Evolutionary conservation across 2,797 vertebrate species (phyloP).

Genomic region (Silurus lanzhouensis): DNA sequence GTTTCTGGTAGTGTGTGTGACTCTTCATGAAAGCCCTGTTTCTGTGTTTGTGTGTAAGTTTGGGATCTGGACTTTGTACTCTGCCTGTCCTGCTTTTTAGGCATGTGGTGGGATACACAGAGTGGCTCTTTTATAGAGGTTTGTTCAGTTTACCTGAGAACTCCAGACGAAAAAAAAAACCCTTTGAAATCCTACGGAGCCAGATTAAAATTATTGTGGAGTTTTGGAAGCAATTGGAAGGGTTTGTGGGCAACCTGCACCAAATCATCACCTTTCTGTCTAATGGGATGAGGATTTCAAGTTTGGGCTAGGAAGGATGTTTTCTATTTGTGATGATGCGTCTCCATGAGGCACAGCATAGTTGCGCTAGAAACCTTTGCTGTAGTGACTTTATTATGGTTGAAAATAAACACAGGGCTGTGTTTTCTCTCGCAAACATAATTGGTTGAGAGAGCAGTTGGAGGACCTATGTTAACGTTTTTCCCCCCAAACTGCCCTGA

Average conservation of each 20-base stretch:
- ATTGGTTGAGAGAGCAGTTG: constrained; percentile 46
- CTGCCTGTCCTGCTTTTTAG: constrained; percentile 1
- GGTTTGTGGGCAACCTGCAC: neutral
- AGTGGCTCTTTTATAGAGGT: constrained; percentile 49
- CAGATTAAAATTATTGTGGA: neutral
- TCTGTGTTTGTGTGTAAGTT: constrained; percentile 25
- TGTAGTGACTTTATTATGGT: constrained; percentile 49
- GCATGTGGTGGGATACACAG: neutral
- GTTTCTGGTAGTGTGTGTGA: constrained; percentile 19
- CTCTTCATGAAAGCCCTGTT: constrained; percentile 17
- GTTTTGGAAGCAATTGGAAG: neutral
- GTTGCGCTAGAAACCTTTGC: constrained; percentile 29
- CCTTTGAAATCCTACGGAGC: neutral
- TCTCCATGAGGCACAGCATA: constrained; percentile 36
- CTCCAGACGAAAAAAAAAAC: neutral
- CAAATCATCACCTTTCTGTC: constrained; percentile 1
- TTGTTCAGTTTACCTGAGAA: constrained; percentile 48
- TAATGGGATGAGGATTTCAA: neutral
- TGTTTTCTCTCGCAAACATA: constrained; percentile 62
- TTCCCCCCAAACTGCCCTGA: constrained; percentile 29
- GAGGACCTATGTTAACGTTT: constrained; percentile 40
- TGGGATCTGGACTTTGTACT: constrained; percentile 25
- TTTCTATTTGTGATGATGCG: constrained; percentile 44
- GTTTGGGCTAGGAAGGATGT: constrained; percentile 17
- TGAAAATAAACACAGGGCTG: constrained; percentile 58